A percentile compares a stretch with the other conserved stretches of the same genome.
phyloP scores from a whole-genome alignment of 2,888 invertebrate species.

The Smittia sp. region DNA sequence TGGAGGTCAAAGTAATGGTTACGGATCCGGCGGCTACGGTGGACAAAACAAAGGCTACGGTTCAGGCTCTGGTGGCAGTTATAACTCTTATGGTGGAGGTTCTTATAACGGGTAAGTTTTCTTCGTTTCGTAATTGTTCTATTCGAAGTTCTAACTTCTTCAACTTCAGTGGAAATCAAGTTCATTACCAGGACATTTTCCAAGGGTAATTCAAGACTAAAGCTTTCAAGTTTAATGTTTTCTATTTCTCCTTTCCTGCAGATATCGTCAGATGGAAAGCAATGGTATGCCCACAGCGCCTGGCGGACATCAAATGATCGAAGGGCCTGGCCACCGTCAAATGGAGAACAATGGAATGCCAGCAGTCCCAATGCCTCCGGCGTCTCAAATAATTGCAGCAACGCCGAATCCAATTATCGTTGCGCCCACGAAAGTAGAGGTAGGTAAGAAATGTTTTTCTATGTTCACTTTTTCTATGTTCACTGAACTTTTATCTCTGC shows the following conservation, averaged over 20 bases:
- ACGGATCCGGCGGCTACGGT: background rate
- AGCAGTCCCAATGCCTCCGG: too few relatives aligned
- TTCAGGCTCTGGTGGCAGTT: background rate
- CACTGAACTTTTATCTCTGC: background rate
- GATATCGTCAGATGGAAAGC: background rate
- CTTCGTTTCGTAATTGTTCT: background rate
- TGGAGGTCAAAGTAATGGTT: background rate
- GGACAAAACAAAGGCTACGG: background rate
- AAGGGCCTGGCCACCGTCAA: too few relatives aligned
- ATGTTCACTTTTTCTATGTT: too few relatives aligned
- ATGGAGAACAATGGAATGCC: too few relatives aligned
- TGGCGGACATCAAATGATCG: background rate
- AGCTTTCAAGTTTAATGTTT: background rate
- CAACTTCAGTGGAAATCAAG: too few relatives aligned
- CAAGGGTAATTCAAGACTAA: background rate
- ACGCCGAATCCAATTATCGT: too few relatives aligned
- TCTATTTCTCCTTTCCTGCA: background rate
- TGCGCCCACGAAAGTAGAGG: background rate
- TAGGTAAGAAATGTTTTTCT: conserved; percentile 11
- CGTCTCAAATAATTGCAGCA: too few relatives aligned
- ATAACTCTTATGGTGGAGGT: background rate
- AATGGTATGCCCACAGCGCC: too few relatives aligned
- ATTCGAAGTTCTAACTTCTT: too few relatives aligned
- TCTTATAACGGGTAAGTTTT: conserved; percentile 12
- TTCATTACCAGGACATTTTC: background rate